Evolutionary conservation across 2,113 vertebrate genomes (phyloP), one percentile per base, ranked within the genome.

Genomic region (Symphodus melops): DNA sequence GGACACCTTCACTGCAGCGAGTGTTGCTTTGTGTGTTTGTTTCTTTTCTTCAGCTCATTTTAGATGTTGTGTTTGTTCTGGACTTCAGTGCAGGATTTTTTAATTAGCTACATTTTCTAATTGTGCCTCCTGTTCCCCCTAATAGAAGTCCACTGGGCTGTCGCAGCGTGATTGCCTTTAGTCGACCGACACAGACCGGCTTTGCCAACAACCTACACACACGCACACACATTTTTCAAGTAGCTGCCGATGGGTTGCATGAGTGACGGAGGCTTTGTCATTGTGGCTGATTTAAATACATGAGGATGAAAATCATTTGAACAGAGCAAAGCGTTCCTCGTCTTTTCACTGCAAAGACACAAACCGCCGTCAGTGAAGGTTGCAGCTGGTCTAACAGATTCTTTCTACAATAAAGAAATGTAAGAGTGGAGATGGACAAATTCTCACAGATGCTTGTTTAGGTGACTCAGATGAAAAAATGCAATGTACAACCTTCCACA

Each of bases 191-290:
- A 14, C 3, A 20, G 17, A n/a, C 8, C 7, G 60, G 36, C 58
- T 51, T 51, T 46, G 60, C 65, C 25, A 62, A 77, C 37, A 66
- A 59, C 46, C 9, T 20, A 19, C 44, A 71, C 53, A 48, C 39
- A 62, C 61, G 21, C 37, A 14, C 28, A 33, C 28, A 28, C 63
- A 37, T 9, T 17, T 70, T 67, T 53, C n/a, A 25, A 65, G 46
- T 75, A 62, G 72, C 69, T 88, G 76, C 81, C 83, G 68, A 52
- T 75, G 65, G 51, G 60, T 62, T 81, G 59, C 52, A 77, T 64
- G 41, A 37, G 44, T 71, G 53, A 68, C 25, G 42, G 58, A 60
- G 37, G 75, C 65, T 65, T 69, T 9, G 57, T 53, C 28, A 6
- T 33, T 77, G 81, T 52, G 51, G 55, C 72, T 42, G 8, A 48